Percentiles rank a stretch among this genome's conserved stretches.
Conservation (phyloP, 2,113 vertebrate genomes). For the Lonchura striata region DNA sequence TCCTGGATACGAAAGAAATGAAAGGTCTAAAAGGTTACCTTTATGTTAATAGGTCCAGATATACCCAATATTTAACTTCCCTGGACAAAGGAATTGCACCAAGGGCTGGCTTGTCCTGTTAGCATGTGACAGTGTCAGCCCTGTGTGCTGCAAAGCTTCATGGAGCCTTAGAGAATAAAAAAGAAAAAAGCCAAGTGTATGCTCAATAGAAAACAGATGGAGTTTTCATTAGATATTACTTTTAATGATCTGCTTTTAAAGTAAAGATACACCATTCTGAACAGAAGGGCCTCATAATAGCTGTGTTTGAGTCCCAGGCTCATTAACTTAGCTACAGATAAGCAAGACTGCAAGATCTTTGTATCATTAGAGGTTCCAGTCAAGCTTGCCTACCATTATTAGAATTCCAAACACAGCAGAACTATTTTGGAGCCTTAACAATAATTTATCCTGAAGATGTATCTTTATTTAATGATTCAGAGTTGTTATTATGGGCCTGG, state of each 20-base stretch:
- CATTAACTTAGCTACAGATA: conserved; percentile 11
- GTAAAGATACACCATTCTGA: background rate
- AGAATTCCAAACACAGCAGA: conserved; percentile 28
- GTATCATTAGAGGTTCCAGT: background rate
- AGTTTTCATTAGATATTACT: conserved; percentile 43
- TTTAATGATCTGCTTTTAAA: conserved; percentile 49
- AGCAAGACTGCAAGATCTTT: background rate
- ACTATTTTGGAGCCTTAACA: background rate
- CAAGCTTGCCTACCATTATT: background rate
- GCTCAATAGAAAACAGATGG: conserved; percentile 47
- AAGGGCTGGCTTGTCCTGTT: background rate
- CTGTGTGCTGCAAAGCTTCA: conserved; percentile 9
- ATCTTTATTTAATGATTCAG: conserved; percentile 35
- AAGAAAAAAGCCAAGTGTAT: background rate
- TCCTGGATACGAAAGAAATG: background rate
- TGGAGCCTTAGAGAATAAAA: background rate
- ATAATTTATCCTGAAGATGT: background rate
- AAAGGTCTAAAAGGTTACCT: background rate
- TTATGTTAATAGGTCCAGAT: background rate
- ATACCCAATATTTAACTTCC: background rate
- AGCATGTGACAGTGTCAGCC: background rate
- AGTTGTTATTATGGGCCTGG: background rate
- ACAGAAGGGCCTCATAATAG: conserved; percentile 34
- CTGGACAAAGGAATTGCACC: background rate
- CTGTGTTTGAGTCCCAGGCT: background rate